These are phyloP conservation scores for Xestia ashworthii DNA, from an alignment of 2,888 invertebrate species.

Conservation along the genomic window DNA sequence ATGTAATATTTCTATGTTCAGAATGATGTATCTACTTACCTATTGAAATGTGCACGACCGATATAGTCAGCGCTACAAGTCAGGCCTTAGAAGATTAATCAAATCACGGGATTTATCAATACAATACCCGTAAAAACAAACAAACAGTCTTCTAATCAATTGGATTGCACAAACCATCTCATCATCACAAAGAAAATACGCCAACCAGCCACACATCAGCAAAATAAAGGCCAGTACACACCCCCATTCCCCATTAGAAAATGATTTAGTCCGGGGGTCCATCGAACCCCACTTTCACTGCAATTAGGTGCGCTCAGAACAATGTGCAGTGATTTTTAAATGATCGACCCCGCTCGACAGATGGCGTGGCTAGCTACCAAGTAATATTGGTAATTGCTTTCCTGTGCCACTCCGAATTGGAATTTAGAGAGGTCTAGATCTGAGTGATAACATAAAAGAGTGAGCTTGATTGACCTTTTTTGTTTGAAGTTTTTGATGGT, in stretches of 20 bases:
- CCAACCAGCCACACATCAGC: conserved; percentile 64
- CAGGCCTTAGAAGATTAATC: neutral
- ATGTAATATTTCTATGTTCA: neutral
- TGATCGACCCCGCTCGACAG: conserved; percentile 85
- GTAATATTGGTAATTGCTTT: conserved; percentile 88
- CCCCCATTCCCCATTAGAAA: conserved; percentile 82
- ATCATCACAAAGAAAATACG: conserved; percentile 51
- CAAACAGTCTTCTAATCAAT: conserved; percentile 38
- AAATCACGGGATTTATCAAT: too few relatives aligned
- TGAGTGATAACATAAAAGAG: conserved; percentile 40
- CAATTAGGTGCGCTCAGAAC: conserved; percentile 90
- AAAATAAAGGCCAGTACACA: conserved; percentile 72
- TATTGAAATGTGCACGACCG: too few relatives aligned
- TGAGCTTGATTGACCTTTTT: conserved; percentile 13
- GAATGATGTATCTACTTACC: too few relatives aligned
- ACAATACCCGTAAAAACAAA: neutral
- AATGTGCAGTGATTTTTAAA: conserved; percentile 91
- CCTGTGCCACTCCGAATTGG: conserved; percentile 67
- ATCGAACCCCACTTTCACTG: conserved; percentile 89
- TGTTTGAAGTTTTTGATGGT: conserved; percentile 8
- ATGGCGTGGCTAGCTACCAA: conserved; percentile 82
- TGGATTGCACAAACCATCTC: conserved; percentile 35
- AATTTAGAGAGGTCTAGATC: conserved; percentile 48
- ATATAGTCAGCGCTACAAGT: too few relatives aligned
- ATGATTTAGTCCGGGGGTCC: conserved; percentile 87